phyloP scores from a whole-genome alignment of 2,797 vertebrate species.

The Anguilla marmorata region DNA sequence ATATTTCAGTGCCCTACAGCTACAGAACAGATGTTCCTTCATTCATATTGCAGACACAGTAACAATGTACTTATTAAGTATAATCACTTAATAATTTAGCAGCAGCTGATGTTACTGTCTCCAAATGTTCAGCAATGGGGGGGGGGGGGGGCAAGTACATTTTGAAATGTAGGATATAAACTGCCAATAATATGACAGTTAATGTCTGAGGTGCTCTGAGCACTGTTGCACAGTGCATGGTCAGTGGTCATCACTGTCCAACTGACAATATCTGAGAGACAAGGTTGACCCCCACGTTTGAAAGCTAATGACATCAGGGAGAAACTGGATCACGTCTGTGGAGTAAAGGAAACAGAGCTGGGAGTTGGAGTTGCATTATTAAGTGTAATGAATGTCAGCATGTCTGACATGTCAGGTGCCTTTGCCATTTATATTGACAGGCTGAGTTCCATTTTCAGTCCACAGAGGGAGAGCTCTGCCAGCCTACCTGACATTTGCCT shows the following conservation, averaged over 20 bases:
- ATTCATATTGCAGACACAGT: slow-evolving; percentile 5
- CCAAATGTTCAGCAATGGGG: slow-evolving; percentile 40
- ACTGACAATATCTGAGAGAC: slow-evolving; percentile 9
- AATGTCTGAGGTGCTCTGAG: slow-evolving; percentile 42
- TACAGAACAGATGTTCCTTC: slow-evolving; percentile 18
- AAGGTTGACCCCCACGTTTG: slow-evolving; percentile 52
- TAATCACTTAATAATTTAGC: slow-evolving; percentile 30
- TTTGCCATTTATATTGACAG: slow-evolving; percentile 69
- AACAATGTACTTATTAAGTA: slow-evolving; percentile 8
- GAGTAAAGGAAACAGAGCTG: slow-evolving; percentile 44
- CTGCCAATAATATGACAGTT: neutral
- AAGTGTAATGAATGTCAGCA: slow-evolving; percentile 69
- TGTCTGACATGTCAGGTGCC: slow-evolving; percentile 65
- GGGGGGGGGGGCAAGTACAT: neutral
- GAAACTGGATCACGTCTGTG: slow-evolving; percentile 49
- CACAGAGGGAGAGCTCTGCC: slow-evolving; percentile 44
- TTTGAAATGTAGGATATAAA: neutral
- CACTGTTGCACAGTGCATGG: slow-evolving; percentile 48
- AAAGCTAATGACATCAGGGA: slow-evolving; percentile 60
- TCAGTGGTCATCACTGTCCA: slow-evolving; percentile 57
- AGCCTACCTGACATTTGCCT: slow-evolving; percentile 56
- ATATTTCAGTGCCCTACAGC: neutral
- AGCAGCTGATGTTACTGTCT: slow-evolving; percentile 51
- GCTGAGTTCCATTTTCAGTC: slow-evolving; percentile 57
- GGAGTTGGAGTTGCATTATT: slow-evolving; percentile 55